phyloP scores from a whole-genome alignment of 2,113 vertebrate species.

The Caranx ignobilis region DNA sequence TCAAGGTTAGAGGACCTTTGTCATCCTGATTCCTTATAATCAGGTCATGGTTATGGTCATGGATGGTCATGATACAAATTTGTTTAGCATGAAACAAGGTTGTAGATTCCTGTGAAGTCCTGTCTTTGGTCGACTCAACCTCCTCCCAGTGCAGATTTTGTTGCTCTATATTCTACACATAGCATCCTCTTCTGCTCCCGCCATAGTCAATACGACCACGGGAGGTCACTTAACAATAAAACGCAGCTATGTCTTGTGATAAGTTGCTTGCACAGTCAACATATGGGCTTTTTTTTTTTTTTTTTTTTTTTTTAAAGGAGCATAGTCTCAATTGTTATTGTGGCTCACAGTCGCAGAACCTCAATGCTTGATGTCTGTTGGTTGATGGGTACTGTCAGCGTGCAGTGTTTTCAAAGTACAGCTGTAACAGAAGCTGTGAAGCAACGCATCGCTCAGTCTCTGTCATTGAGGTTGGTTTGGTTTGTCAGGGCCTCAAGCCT shows the following conservation, averaged over 20 bases:
- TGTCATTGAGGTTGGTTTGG: not conserved
- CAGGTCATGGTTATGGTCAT: not conserved
- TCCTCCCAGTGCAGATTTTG: not conserved
- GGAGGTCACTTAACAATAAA: not conserved
- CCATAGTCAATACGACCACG: not conserved
- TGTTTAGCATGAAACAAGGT: no score
- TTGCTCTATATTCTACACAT: not conserved
- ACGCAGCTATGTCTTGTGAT: not conserved
- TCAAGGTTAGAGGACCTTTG: not conserved
- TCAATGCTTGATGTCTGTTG: not conserved
- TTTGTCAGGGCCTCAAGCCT: slow-evolving; percentile 7
- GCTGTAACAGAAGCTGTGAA: not conserved
- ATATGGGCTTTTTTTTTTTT: not conserved
- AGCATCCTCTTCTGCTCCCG: not conserved
- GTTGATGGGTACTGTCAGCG: not conserved
- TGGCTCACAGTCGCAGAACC: not conserved
- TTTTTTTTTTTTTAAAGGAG: not conserved
- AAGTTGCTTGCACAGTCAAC: not conserved
- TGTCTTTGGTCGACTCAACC: no score
- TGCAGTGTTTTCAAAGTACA: not conserved
- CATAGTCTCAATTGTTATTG: not conserved
- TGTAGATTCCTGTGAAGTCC: no score
- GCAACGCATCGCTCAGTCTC: not conserved
- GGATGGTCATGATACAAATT: not conserved
- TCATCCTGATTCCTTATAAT: not conserved